Evolutionary conservation across 2,888 invertebrate genomes (phyloP).

Genomic region (Platynereis dumerilii): DNA sequence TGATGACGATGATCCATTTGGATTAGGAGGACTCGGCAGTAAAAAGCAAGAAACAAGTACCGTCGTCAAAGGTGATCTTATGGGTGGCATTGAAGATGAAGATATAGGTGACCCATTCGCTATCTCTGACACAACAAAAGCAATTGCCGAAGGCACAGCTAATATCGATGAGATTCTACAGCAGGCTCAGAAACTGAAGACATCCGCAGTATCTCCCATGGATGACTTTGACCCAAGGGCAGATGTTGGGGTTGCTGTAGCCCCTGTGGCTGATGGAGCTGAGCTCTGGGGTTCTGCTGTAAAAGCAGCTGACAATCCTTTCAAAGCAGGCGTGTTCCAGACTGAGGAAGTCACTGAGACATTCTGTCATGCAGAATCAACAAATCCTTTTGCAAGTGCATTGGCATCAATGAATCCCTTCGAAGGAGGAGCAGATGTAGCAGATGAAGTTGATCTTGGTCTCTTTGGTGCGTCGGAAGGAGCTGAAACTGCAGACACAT

Average conservation of each 20-base stretch:
- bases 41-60: neutral
- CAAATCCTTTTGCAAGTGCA: slow-evolving; percentile 26
- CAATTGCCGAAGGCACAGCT: slow-evolving; percentile 15
- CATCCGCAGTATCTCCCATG: slow-evolving; percentile 3
- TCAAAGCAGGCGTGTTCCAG: slow-evolving; percentile 31
- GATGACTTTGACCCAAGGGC: slow-evolving; percentile 37
- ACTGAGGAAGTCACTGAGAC: slow-evolving; percentile 1
- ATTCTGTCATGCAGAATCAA: slow-evolving; percentile 4
- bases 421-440: slow-evolving; percentile 6
- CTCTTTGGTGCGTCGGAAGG: slow-evolving; percentile 8
- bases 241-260: slow-evolving; percentile 19
- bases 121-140: slow-evolving; percentile 9
- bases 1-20: slow-evolving; percentile 11
- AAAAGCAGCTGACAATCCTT: slow-evolving; percentile 16
- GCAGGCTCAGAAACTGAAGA: neutral
- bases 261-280: slow-evolving; percentile 19
- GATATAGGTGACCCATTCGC: slow-evolving; percentile 15
- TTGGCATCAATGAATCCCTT: slow-evolving; percentile 16
- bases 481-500: slow-evolving; percentile 16
- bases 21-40: neutral
- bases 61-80: neutral
- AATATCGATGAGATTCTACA: neutral
- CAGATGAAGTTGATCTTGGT: slow-evolving; percentile 9
- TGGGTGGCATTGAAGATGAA: neutral
- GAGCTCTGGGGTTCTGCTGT: neutral